A percentile compares a stretch with the other conserved stretches of the same genome.
phyloP scores from a whole-genome alignment of 1,140 invertebrate genomes.

The Ips nitidus region DNA sequence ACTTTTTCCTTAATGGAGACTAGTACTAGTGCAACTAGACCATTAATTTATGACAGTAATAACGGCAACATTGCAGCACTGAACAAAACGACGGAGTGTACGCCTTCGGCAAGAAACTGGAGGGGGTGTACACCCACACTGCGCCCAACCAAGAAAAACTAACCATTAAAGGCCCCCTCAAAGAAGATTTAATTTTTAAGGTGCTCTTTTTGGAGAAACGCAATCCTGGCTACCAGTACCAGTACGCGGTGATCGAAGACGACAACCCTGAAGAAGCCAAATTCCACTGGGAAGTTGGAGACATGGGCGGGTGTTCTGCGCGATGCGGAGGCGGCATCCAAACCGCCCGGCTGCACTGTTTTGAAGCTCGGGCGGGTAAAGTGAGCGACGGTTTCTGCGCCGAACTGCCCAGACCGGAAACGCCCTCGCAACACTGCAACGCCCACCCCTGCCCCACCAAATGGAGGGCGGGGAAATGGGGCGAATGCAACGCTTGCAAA shows the following conservation, averaged over 20 bases:
- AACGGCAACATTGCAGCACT: slow-evolving; percentile 26
- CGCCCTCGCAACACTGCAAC: slow-evolving; percentile 53
- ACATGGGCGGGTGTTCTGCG: slow-evolving; percentile 53
- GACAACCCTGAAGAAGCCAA: slow-evolving; percentile 46
- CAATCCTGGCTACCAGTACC: slow-evolving; percentile 54
- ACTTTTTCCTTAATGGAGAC: slow-evolving; percentile 53
- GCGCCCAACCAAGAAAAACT: slow-evolving; percentile 52
- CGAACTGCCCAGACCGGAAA: slow-evolving; percentile 45
- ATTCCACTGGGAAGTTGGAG: slow-evolving; percentile 56
- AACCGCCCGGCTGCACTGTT: slow-evolving; percentile 52
- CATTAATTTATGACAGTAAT: not conserved
- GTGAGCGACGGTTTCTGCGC: slow-evolving; percentile 53
- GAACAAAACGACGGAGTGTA: slow-evolving; percentile 51
- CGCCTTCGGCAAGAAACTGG: slow-evolving; percentile 48
- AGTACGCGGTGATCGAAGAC: slow-evolving; percentile 49
- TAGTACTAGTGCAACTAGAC: slow-evolving; percentile 41
- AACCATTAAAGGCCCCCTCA: slow-evolving; percentile 53
- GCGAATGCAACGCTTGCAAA: slow-evolving; percentile 55
- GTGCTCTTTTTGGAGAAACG: slow-evolving; percentile 48
- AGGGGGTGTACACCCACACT: slow-evolving; percentile 52
- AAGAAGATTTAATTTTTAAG: slow-evolving; percentile 48
- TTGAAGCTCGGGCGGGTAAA: slow-evolving; percentile 53
- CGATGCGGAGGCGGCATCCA: slow-evolving; percentile 54
- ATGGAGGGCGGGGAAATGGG: slow-evolving; percentile 58
- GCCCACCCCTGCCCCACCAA: slow-evolving; percentile 52